Base-by-base conservation (phyloP, 2,888 invertebrate genomes). In the Campoplex nolae region DNA sequence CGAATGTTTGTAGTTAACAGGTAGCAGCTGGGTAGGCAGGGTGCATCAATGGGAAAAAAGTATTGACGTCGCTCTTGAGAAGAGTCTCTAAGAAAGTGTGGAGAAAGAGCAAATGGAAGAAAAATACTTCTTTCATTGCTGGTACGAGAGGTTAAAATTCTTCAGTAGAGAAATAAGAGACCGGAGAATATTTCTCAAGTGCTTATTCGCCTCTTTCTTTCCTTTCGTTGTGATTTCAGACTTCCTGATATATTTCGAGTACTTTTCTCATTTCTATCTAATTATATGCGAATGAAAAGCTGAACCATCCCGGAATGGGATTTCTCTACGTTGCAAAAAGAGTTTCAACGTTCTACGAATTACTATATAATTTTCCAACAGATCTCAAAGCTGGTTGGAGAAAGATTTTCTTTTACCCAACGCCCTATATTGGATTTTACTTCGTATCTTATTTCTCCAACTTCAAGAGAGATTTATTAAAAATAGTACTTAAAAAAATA, bases 11-110 rank as follows among this genome's bases (percentile, higher is more conserved):
- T 65, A 58, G 80, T 79, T 87, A 87, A 88, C 87, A 85, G 88
- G 88, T 83, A 88, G 87, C 87, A 87, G 85, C 85, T 88, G 87
- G 79, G 70, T 75, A 68, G 74, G 82, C 68, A 16, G 48, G 23
- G 58, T 68, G 56, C 73, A 74, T 81, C 73, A 84, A 78, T 74
- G 81, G 58, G 74, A 23, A 84, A 84, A 80, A 73, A 51, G 51
- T 73, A 68, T 79, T 67, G 74, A 77, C 23, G 62, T 62, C 35
- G 18, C 38, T 58, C 35, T n/a, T 32, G 70, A 48, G 54, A 42
- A 51, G 51, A 32, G 62, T 32, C 32, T 56, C 62, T 68, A 67
- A 75, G 73, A 84, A 73, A 42, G 56, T 23, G 77, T 38, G 77
- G 48, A 54, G 58, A 76, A 71, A 76, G 76, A 38, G 48, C 58